Base-by-base conservation (phyloP, 2,888 invertebrate species). In the Hypselothyrea guttata region DNA sequence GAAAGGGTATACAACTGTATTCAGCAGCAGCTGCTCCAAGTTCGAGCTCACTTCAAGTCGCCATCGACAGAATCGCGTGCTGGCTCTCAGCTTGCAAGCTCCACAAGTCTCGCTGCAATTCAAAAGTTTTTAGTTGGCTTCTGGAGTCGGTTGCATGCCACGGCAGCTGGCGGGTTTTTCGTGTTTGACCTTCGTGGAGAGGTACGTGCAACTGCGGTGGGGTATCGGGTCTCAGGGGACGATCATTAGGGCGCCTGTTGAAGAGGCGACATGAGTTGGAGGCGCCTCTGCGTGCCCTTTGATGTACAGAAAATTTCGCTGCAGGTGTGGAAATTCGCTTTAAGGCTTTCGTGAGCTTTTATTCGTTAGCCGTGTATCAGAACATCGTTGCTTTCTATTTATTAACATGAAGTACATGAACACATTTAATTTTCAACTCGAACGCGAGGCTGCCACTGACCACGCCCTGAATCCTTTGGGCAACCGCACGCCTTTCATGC, bases 31-130 rank as follows among this genome's bases (percentile, higher is more conserved):
- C 67, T 66, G 47, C 38, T 33, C 53, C 75, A 61, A n/a, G n/a
- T n/a, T n/a, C n/a, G n/a, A n/a, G n/a, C n/a, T n/a, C n/a, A n/a
- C n/a, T n/a, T n/a, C n/a, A n/a, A 71, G 56, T 81, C 71, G 81
- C 84, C 81, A 78, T 76, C 84, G 81, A 57, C 67, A 45, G 60
- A 40, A 41, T 56, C 82, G 78, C 78, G 81, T 78, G 73, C 38
- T 46, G 31, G 11, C 45, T 8, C 48, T 28, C 44, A 57, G 49
- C 51, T 45, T 55, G 41, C 52, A 56, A 53, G 48, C 34, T 51
- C 47, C 40, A 47, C 63, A 63, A 72, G 53, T 62, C 62, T 56
- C 30, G 40, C 28, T 16, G 60, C 67, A 55, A 56, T 45, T 55
- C 5, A 11, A 42, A 70, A 64, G 41, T 64, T 55, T 52, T 70